These are phyloP conservation scores for Hypotaenidia okinawae DNA, from an alignment of 2,797 vertebrate genomes.

Conservation along the genomic window DNA sequence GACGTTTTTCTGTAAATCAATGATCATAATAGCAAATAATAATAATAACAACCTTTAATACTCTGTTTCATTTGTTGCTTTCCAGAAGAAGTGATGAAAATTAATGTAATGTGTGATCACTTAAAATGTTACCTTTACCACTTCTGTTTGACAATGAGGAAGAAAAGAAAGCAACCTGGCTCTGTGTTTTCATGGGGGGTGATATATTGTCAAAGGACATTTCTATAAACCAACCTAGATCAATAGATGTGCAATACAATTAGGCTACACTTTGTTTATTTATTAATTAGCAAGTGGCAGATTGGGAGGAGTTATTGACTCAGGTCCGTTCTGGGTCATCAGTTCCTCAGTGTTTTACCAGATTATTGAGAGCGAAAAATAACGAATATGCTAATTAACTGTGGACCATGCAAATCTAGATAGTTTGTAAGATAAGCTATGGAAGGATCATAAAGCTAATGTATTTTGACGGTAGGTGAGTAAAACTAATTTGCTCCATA, in stretches of 20 bases:
- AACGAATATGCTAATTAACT: neutral
- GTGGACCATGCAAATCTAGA: neutral
- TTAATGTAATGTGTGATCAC: neutral
- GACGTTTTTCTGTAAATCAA: neutral
- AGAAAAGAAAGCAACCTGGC: neutral
- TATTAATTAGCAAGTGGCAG: neutral
- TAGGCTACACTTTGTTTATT: neutral
- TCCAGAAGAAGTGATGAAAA: neutral
- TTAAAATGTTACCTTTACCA: neutral
- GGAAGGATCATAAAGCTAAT: neutral
- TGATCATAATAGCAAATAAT: neutral
- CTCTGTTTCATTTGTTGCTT: neutral
- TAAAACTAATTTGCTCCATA: neutral
- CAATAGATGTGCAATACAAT: neutral
- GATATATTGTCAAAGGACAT: neutral
- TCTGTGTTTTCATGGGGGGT: neutral
- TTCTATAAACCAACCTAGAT: neutral
- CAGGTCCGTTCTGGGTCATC: neutral
- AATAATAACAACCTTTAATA: neutral
- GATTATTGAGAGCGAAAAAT: neutral
- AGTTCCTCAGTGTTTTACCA: neutral
- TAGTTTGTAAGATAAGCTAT: neutral
- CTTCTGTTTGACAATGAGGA: neutral
- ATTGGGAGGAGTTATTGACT: neutral
- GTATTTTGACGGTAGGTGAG: neutral